Base-by-base conservation (phyloP, 2,113 vertebrate genomes). In the Brevimyrus niger region DNA sequence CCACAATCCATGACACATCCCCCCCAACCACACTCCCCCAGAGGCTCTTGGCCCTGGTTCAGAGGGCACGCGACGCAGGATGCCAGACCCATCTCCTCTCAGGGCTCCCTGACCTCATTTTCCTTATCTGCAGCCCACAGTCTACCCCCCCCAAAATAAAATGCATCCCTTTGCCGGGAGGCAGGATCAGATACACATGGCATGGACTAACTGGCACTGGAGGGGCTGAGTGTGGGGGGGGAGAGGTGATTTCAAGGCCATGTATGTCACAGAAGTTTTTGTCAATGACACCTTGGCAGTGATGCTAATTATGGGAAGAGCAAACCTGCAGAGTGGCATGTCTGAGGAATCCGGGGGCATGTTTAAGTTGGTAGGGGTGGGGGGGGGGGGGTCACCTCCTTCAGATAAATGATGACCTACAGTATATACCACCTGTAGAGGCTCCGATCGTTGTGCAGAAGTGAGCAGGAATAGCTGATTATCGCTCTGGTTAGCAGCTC, bases 41-140 rank as follows among this genome's bases (percentile, higher is more conserved):
- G 50, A 27, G 50, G 47, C 50, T 55, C n/a, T 48, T 48, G 47
- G 85, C 48, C 85, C 50, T 48, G n/a, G 50, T 31, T 53, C 85
- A 53, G 48, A 87, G 85, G 48, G 27, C 50, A 38, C 1, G 50
- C 47, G 27, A 53, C 38, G 85, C 50, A 55, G 48, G 50, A 53
- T 27, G 47, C 13, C 15, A 53, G 85, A 55, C 31, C 48, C 5
- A 5, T 42, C 85, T 87, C 85, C 50, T 87, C 50, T 21, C 10
- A 53, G 48, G 84, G 27, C 50, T 38, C 6, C 48, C 11, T 5
- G 85, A 47, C 48, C 85, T 87, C 48, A 9, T 87, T 87, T 87
- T 87, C 31, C 85, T 87, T 87, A 87, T 87, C 85, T 87, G 17
- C 85, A 53, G 27, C 50, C 85, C 85, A 87, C 85, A 87, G 85